A percentile compares a stretch with the other conserved stretches of the same genome.
Evolutionary conservation across 1,140 invertebrate genomes (phyloP).

Genomic region (Papilio dardanus): DNA sequence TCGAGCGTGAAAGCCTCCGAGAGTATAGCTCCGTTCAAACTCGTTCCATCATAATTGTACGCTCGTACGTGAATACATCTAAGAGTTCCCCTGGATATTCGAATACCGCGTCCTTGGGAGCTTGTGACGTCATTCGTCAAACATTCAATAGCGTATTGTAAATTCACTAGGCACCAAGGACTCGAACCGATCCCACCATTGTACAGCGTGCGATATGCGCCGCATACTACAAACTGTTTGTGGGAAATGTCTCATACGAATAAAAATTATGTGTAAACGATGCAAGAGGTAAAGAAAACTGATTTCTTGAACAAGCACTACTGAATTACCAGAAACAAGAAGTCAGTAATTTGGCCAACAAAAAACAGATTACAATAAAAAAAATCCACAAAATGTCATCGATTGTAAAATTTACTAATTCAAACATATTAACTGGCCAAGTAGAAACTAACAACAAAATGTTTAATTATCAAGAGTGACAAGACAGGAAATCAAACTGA

Average conservation of each 20-base stretch:
- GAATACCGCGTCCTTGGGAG: slow-evolving; percentile 38
- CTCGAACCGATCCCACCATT: slow-evolving; percentile 62
- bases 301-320: no score
- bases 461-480: neutral
- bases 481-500: slow-evolving; percentile 4
- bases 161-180: slow-evolving; percentile 55
- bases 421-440: neutral
- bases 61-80: slow-evolving; percentile 29
- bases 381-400: neutral
- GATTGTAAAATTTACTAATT: neutral
- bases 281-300: neutral
- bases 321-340: no score
- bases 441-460: neutral
- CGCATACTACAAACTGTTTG: slow-evolving; percentile 13
- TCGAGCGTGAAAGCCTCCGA: slow-evolving; percentile 34
- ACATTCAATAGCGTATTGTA: slow-evolving; percentile 63
- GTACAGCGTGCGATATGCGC: slow-evolving; percentile 44
- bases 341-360: no score
- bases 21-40: slow-evolving; percentile 30
- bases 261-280: neutral
- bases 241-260: slow-evolving; percentile 15
- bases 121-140: slow-evolving; percentile 52
- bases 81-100: slow-evolving; percentile 19
- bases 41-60: slow-evolving; percentile 35
- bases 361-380: neutral